A percentile compares a stretch with the other conserved stretches of the same genome.
These are phyloP conservation scores for Anabacerthia variegaticeps DNA, from an alignment of 2,797 vertebrate species.

Conservation along the genomic window DNA sequence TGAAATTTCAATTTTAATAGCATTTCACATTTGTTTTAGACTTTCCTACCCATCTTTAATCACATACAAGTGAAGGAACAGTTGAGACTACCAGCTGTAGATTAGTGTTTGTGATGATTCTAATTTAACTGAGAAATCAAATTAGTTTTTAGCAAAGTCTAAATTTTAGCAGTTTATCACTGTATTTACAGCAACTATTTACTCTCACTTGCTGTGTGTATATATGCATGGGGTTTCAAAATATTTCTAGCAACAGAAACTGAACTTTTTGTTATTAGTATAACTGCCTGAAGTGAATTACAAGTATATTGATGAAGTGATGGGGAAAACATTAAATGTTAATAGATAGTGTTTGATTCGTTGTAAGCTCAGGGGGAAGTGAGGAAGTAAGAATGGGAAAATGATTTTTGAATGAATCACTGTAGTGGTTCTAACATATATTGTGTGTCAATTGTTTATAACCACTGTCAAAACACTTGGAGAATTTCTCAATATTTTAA, in stretches of 20 bases:
- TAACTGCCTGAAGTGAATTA: neutral
- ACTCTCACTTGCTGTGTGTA: neutral
- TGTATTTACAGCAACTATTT: constrained; percentile 42
- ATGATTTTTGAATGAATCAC: neutral
- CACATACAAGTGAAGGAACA: neutral
- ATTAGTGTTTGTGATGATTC: constrained; percentile 40
- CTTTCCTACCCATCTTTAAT: neutral
- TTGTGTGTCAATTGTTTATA: neutral
- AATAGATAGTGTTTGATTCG: neutral
- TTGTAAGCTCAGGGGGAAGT: neutral
- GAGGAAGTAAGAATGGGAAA: neutral
- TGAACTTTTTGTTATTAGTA: neutral
- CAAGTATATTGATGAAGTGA: neutral
- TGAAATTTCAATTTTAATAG: neutral
- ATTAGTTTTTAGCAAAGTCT: constrained; percentile 30
- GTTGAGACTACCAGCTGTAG: constrained; percentile 38
- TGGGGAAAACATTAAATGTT: neutral
- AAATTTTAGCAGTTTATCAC: constrained; percentile 42
- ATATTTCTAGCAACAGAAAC: neutral
- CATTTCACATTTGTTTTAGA: neutral
- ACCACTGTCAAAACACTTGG: neutral
- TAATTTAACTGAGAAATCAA: constrained; percentile 43
- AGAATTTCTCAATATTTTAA: neutral
- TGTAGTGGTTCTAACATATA: neutral
- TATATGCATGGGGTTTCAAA: neutral